Conservation (phyloP, 2,888 invertebrate species). For the Coronaproctus castanopsis region DNA sequence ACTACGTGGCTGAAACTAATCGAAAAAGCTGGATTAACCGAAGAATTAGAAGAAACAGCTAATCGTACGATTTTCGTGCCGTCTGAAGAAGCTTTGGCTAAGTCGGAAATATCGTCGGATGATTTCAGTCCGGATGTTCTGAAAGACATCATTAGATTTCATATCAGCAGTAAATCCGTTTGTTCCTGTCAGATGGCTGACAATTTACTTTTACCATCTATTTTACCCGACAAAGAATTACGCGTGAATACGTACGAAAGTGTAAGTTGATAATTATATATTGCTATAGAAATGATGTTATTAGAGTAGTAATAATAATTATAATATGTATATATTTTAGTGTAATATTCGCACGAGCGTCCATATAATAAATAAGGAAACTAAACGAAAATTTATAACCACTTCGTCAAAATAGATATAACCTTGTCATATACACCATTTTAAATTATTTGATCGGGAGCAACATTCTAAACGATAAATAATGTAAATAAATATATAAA, state of each 20-base stretch:
- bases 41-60: slow-evolving; percentile 25
- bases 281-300: no score
- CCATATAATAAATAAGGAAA: no score
- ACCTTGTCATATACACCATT: no score
- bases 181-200: slow-evolving; percentile 35
- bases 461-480: no score
- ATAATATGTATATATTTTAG: no score
- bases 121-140: slow-evolving; percentile 28
- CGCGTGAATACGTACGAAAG: slow-evolving; percentile 39
- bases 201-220: slow-evolving; percentile 32
- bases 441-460: no score
- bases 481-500: no score
- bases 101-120: slow-evolving; percentile 24
- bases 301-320: no score
- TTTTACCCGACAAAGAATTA: slow-evolving; percentile 30
- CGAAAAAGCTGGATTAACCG: slow-evolving; percentile 26
- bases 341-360: no score
- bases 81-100: slow-evolving; percentile 28
- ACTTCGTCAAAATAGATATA: no score
- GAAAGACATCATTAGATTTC: slow-evolving; percentile 38
- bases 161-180: slow-evolving; percentile 33
- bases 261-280: slow-evolving; percentile 28
- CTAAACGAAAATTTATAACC: no score
- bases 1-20: slow-evolving; percentile 35
- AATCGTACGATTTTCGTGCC: slow-evolving; percentile 33